phyloP scores from a whole-genome alignment of 2,113 vertebrate genomes.

The Suricata suricatta region DNA sequence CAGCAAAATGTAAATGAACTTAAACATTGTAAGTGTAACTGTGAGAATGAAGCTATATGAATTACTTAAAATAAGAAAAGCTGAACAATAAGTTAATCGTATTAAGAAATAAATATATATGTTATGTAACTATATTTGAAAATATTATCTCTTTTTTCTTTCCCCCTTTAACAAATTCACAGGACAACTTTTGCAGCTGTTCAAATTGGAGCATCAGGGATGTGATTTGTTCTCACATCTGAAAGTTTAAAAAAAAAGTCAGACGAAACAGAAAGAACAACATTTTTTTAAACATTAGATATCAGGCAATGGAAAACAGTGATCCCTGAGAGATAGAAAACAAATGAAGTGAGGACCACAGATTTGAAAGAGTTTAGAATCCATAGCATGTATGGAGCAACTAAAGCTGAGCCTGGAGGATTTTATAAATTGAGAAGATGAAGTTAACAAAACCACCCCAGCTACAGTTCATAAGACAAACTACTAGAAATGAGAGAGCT shows the following conservation, averaged over 20 bases:
- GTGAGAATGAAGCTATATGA: background rate
- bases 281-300: background rate
- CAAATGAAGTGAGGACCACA: background rate
- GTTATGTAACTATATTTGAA: background rate
- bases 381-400: too few species aligned
- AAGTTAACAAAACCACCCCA: background rate
- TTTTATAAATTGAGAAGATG: background rate
- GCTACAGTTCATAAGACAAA: background rate
- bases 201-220: background rate
- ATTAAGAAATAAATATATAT: background rate
- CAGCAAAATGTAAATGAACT: background rate
- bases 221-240: background rate
- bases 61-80: background rate
- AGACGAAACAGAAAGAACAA: background rate
- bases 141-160: background rate
- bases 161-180: background rate
- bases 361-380: background rate
- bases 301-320: background rate
- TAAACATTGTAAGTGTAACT: background rate
- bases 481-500: background rate
- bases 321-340: background rate
- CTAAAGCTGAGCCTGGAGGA: background rate
- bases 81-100: background rate
- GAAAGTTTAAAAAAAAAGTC: background rate
- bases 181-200: background rate